Percentiles rank a stretch among this genome's conserved stretches.
Conservation (phyloP, 2,113 vertebrate species). For the Acanthisitta chloris region DNA sequence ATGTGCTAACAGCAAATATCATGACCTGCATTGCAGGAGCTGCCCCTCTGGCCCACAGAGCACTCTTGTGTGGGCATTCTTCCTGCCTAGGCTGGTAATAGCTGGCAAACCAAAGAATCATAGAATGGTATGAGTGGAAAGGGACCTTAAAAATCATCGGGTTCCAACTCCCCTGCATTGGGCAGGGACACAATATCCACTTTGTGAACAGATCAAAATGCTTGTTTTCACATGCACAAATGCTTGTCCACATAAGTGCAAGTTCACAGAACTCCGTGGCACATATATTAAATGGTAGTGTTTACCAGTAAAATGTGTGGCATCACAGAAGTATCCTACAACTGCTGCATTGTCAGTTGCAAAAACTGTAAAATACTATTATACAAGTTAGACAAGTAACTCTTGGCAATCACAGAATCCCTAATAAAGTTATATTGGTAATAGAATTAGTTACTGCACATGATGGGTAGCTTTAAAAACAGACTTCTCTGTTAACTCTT, state of each 20-base stretch:
- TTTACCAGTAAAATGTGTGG: not conserved
- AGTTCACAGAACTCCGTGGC: not conserved
- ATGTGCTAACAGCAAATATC: not conserved
- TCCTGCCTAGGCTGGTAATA: not conserved
- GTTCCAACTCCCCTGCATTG: not conserved
- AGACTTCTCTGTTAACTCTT: constrained; percentile 18
- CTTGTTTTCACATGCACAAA: not conserved
- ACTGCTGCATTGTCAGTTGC: not conserved
- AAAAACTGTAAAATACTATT: constrained; percentile 22
- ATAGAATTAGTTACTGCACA: constrained; percentile 43
- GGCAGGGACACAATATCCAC: not conserved
- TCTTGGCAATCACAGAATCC: constrained; percentile 30
- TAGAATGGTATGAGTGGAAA: not conserved
- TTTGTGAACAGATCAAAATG: not conserved
- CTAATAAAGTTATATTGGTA: constrained; percentile 64
- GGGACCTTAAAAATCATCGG: not conserved
- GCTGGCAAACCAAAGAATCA: not conserved
- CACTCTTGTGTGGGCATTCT: not conserved
- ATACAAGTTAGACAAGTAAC: not conserved
- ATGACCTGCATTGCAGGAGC: not conserved
- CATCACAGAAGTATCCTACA: not conserved
- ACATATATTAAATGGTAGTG: not conserved
- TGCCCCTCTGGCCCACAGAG: not conserved
- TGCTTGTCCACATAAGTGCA: not conserved
- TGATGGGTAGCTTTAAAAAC: constrained; percentile 49